phyloP scores from a whole-genome alignment of 2,888 invertebrate species.

The Acrobasis consociella region DNA sequence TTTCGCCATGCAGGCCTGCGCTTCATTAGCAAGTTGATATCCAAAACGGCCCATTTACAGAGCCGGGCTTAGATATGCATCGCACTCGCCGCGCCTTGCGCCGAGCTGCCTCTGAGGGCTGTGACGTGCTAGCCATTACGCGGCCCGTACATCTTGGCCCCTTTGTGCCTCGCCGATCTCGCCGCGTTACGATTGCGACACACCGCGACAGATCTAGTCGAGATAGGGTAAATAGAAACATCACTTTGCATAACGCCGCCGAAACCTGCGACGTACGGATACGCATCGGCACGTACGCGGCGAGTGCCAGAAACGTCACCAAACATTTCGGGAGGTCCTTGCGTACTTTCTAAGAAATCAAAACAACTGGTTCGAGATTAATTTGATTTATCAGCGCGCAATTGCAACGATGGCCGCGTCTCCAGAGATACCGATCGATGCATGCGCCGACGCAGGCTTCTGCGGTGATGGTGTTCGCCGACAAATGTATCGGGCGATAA shows the following conservation, averaged over 20 bases:
- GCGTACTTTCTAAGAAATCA: constrained; percentile 41
- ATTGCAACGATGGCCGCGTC: constrained; percentile 64
- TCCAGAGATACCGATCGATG: constrained; percentile 63
- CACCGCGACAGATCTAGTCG: constrained; percentile 73
- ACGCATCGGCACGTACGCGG: constrained; percentile 58
- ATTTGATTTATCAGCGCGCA: constrained; percentile 71
- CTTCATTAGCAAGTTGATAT: constrained; percentile 81
- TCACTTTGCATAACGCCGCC: constrained; percentile 75
- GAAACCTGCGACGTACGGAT: constrained; percentile 61
- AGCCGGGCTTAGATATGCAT: constrained; percentile 79
- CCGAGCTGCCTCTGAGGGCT: constrained; percentile 54
- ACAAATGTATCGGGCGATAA: constrained; percentile 79
- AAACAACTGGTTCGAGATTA: constrained; percentile 54
- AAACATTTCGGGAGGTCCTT: constrained; percentile 46
- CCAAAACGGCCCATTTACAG: constrained; percentile 80
- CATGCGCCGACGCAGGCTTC: constrained; percentile 52
- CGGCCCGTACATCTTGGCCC: constrained; percentile 72
- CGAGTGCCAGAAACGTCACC: constrained; percentile 65
- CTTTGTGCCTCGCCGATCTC: constrained; percentile 76
- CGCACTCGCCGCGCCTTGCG: constrained; percentile 61
- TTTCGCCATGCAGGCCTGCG: constrained; percentile 64
- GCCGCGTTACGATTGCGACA: constrained; percentile 76
- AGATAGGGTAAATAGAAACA: constrained; percentile 79
- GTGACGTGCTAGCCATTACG: constrained; percentile 77
- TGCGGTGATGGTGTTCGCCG: constrained; percentile 64